Base-by-base conservation (phyloP, 2,797 vertebrate genomes). In the Pipistrellus nathusii region DNA sequence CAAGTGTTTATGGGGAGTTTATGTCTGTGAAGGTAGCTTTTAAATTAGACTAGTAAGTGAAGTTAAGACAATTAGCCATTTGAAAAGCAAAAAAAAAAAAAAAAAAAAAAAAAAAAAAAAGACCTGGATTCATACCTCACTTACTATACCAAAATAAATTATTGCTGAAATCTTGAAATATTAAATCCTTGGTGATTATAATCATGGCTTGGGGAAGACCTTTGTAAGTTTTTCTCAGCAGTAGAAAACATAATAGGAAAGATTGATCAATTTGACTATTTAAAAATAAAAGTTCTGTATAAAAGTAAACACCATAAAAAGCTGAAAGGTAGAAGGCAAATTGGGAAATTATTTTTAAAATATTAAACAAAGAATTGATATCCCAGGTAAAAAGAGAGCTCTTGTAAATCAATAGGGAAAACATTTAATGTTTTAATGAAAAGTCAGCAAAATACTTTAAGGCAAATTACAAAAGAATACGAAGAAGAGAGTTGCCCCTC, bases 281-380 rank as follows among this genome's bases (percentile, higher is more conserved):
- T 96, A 51, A 85, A 95, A 95, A 85, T 32, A 44, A 90, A 69
- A 95, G 25, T 85, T 93, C 69, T 77, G 8, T 78, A 17, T 91
- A 92, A 97, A 96, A 95, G 84, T 92, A 94, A 93, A 94, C 53
- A 83, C n/a, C 35, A 82, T 68, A 81, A 89, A 92, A 92, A 10
- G 41, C 76, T 97, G 90, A 95, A 95, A 95, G 64, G 84, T 88
- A 86, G 46, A 92, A 90, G 32, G 48, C 59, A 66, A 90, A 93
- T 73, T 92, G 75, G 75, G 93, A 96, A 96, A 64, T 66, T 90
- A 88, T 90, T 95, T 95, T 75, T 64, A 80, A 92, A 95, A 90
- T 84, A 48, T 96, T 94, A 95, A 85, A 86, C 94, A 94, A 93
- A 94, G 77, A 88, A 96, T 95, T 94, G 90, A 95, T 96, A 93